A percentile compares a stretch with the other conserved stretches of the same genome.
These are phyloP conservation scores for Pseudococcus jackbeardsleyi DNA, from an alignment of 2,888 invertebrate species.

Conservation along the genomic window DNA sequence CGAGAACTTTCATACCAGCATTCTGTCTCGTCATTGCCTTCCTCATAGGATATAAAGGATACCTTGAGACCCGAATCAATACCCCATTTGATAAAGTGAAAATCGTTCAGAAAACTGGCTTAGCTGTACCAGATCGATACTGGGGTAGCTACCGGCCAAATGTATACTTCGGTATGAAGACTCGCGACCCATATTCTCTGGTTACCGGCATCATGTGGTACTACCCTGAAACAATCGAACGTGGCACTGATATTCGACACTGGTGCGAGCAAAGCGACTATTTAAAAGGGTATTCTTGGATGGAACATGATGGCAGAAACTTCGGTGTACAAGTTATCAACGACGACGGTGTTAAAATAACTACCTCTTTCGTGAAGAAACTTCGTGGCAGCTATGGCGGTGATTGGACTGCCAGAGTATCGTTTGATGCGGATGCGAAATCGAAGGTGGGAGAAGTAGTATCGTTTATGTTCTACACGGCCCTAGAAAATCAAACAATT, in stretches of 20 bases:
- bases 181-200: constrained; percentile 87
- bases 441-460: constrained; percentile 34
- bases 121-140: constrained; percentile 65
- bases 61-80: constrained; percentile 75
- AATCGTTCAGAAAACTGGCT: constrained; percentile 61
- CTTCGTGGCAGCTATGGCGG: constrained; percentile 86
- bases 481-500: constrained; percentile 80
- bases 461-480: constrained; percentile 85
- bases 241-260: constrained; percentile 75
- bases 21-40: constrained; percentile 79
- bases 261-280: constrained; percentile 93
- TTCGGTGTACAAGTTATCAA: constrained; percentile 93
- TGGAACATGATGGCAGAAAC: constrained; percentile 89
- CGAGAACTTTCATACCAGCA: constrained; percentile 68
- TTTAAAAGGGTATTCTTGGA: constrained; percentile 84
- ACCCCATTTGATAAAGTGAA: constrained; percentile 61
- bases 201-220: constrained; percentile 98
- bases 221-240: constrained; percentile 59
- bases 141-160: constrained; percentile 96
- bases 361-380: constrained; percentile 90
- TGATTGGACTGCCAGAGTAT: constrained; percentile 92
- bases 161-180: constrained; percentile 91
- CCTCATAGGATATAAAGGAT: constrained; percentile 84
- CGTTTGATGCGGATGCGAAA: constrained; percentile 74
- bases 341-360: constrained; percentile 82